Conservation (phyloP, 2,113 vertebrate species). For the Cyanistes caeruleus region DNA sequence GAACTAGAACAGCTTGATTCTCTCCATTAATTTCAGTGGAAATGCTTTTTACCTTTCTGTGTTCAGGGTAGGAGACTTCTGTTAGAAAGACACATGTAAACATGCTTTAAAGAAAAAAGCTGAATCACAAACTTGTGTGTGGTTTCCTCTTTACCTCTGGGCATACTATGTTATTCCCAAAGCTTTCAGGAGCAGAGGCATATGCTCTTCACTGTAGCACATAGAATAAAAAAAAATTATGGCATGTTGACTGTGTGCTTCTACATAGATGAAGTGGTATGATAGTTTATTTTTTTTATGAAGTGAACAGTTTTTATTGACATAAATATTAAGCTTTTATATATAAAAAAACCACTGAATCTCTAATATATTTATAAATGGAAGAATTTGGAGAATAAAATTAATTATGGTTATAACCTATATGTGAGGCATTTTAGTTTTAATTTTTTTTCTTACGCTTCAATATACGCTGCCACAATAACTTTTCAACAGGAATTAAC, state of each 20-base stretch:
- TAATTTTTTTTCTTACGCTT: not conserved
- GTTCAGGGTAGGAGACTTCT: not conserved
- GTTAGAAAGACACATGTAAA: not conserved
- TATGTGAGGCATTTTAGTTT: not conserved
- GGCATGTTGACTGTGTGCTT: accelerated
- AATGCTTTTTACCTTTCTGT: conserved; percentile 1
- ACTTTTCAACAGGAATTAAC: not conserved
- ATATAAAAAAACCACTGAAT: not conserved
- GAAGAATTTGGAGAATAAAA: not conserved
- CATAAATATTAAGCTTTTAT: not conserved
- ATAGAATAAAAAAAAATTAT: not conserved
- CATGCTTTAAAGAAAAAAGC: not conserved
- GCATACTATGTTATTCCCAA: not conserved
- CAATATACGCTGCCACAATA: too few relatives aligned
- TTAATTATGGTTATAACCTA: not conserved
- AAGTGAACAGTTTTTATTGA: not conserved
- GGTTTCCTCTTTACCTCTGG: not conserved
- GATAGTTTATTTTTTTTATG: not conserved
- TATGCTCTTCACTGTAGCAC: not conserved
- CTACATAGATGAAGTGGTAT: not conserved
- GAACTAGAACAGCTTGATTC: not conserved
- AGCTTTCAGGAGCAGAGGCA: not conserved
- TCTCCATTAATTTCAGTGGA: not conserved
- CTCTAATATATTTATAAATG: not conserved
- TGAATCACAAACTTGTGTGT: not conserved